A percentile compares a stretch with the other conserved stretches of the same genome.
These are phyloP conservation scores for Cyclophora punctaria DNA, from an alignment of 2,888 invertebrate species.

Conservation along the genomic window DNA sequence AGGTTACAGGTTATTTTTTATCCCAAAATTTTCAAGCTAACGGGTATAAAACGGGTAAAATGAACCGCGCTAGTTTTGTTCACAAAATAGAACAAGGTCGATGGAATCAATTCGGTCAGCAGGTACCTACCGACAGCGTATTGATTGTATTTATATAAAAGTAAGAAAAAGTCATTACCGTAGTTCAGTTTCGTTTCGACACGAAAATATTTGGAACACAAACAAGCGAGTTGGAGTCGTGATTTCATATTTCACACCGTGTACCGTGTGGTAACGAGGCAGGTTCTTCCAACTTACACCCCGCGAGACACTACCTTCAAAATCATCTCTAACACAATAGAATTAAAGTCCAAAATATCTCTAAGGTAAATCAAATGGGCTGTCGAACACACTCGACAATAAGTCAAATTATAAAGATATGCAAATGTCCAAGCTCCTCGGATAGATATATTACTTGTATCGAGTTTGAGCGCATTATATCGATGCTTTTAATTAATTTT, in stretches of 20 bases:
- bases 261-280: slow-evolving; percentile 61
- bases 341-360: slow-evolving; percentile 28
- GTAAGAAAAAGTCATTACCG: slow-evolving; percentile 43
- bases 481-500: slow-evolving; percentile 67
- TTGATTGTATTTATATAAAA: slow-evolving; percentile 43
- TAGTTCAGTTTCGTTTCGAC: slow-evolving; percentile 54
- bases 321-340: slow-evolving; percentile 13
- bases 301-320: slow-evolving; percentile 21
- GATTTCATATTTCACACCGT: slow-evolving; percentile 73
- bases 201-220: slow-evolving; percentile 69
- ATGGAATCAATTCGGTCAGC: slow-evolving; percentile 34
- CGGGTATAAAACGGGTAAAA: no score
- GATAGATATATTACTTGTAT: slow-evolving; percentile 42
- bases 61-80: slow-evolving; percentile 5
- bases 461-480: slow-evolving; percentile 58
- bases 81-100: slow-evolving; percentile 51
- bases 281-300: slow-evolving; percentile 55
- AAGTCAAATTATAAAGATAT: slow-evolving; percentile 63
- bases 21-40: no score
- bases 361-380: slow-evolving; percentile 5
- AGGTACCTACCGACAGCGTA: slow-evolving; percentile 29
- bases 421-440: slow-evolving; percentile 50
- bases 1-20: no score
- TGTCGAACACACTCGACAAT: slow-evolving; percentile 27
- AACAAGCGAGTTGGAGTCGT: slow-evolving; percentile 69